Evolutionary conservation across 2,113 vertebrate species (phyloP).

Genomic region (Phalacrocorax pelagicus): DNA sequence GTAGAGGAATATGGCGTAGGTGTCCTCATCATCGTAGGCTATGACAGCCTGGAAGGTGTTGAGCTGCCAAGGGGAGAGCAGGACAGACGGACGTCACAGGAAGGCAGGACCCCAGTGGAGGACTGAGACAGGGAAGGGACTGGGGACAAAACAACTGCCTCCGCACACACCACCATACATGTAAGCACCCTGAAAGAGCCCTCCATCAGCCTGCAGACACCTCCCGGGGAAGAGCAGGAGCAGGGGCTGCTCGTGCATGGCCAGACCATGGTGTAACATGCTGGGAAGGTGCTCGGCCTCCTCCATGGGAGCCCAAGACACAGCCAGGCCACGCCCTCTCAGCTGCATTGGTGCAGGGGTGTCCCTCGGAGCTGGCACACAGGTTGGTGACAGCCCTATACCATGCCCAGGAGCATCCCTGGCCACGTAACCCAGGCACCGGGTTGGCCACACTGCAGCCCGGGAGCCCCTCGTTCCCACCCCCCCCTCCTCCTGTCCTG

Average conservation of each 20-base stretch:
- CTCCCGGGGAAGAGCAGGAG: background rate
- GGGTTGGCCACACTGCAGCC: background rate
- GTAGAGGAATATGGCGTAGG: constrained; percentile 91
- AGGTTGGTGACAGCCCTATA: background rate
- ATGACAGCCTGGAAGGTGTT: constrained; percentile 95
- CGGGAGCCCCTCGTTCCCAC: background rate
- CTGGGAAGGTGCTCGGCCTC: background rate
- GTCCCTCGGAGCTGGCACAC: background rate
- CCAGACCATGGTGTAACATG: rapidly evolving
- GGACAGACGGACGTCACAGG: background rate
- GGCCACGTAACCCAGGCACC: rapidly evolving
- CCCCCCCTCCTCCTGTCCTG: background rate
- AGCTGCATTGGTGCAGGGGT: rapidly evolving
- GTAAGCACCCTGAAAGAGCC: background rate
- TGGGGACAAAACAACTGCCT: background rate
- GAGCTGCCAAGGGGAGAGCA: constrained; percentile 65
- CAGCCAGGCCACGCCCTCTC: background rate
- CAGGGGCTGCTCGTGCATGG: background rate
- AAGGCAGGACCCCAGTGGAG: background rate
- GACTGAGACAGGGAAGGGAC: background rate
- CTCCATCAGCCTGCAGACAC: background rate
- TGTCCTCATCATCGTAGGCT: constrained; percentile 82
- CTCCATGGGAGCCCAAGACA: rapidly evolving
- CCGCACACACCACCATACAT: rapidly evolving
- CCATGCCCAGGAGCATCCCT: background rate